These are phyloP conservation scores for Lepus europaeus DNA, from an alignment of 2,113 vertebrate species.

Conservation along the genomic window DNA sequence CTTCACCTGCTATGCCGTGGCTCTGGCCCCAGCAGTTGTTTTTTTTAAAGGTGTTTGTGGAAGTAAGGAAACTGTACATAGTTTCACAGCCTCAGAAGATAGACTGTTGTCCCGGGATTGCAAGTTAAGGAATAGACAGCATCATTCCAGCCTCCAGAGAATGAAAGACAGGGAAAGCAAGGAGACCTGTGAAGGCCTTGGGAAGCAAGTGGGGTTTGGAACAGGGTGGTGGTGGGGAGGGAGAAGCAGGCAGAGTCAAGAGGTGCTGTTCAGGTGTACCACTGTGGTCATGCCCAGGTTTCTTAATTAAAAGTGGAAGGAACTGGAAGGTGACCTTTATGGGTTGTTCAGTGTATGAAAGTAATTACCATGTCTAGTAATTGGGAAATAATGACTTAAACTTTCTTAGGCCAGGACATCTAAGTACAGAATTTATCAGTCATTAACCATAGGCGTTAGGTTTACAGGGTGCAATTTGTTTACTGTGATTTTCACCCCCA, in stretches of 20 bases:
- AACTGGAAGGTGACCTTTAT: neutral
- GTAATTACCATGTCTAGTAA: neutral
- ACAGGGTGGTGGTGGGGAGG: neutral
- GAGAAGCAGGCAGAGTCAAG: neutral
- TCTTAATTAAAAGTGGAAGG: neutral
- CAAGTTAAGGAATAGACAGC: neutral
- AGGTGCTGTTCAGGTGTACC: neutral
- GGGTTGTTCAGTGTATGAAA: neutral
- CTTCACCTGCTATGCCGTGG: no score
- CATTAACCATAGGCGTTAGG: neutral
- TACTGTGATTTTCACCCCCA: neutral
- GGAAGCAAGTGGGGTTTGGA: neutral
- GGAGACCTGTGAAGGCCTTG: no score
- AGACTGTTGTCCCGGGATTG: neutral
- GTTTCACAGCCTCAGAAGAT: neutral
- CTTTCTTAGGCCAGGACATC: neutral
- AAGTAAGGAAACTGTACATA: neutral
- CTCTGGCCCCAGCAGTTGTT: neutral
- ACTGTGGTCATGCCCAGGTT: neutral
- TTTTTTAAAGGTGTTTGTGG: neutral
- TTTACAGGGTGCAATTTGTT: neutral
- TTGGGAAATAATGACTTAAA: constrained; percentile 14
- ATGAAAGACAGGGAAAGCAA: neutral
- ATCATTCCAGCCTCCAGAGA: neutral
- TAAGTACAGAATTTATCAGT: neutral